A percentile compares a stretch with the other conserved stretches of the same genome.
Evolutionary conservation across 2,797 vertebrate genomes (phyloP).

Genomic region (Pogoniulus pusillus): DNA sequence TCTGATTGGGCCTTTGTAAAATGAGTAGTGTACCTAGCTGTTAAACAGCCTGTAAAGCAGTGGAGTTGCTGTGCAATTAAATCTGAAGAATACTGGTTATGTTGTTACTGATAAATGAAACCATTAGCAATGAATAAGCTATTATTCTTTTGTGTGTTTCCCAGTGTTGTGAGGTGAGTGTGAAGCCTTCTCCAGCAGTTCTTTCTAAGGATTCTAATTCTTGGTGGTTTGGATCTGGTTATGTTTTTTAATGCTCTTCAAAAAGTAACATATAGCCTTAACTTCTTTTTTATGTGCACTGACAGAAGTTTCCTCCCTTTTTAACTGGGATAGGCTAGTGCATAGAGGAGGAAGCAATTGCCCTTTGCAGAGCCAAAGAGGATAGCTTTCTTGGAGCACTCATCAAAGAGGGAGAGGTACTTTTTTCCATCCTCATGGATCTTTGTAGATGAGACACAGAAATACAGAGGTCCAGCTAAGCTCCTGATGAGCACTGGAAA

Average conservation of each 20-base stretch:
- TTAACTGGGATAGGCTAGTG: neutral
- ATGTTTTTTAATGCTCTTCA: neutral
- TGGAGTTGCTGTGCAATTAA: slow-evolving; percentile 9
- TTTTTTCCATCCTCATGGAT: neutral
- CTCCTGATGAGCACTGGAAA: neutral
- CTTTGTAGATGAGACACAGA: neutral
- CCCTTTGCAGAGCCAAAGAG: neutral
- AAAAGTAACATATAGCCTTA: neutral
- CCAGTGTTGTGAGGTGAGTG: neutral
- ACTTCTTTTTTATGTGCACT: neutral
- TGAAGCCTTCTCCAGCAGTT: neutral
- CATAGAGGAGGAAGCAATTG: neutral
- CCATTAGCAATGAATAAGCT: slow-evolving; percentile 5
- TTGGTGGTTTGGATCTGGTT: neutral
- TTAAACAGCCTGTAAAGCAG: slow-evolving; percentile 38
- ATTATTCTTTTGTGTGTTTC: neutral
- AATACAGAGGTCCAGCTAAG: neutral
- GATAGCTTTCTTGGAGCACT: neutral
- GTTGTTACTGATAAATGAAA: slow-evolving; percentile 14
- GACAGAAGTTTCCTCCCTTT: neutral
- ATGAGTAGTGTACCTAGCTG: neutral
- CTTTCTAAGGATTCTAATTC: neutral
- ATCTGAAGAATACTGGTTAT: neutral
- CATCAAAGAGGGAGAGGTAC: neutral
- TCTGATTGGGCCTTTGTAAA: neutral